phyloP scores from a whole-genome alignment of 2,113 vertebrate species.

The Turnix velox region DNA sequence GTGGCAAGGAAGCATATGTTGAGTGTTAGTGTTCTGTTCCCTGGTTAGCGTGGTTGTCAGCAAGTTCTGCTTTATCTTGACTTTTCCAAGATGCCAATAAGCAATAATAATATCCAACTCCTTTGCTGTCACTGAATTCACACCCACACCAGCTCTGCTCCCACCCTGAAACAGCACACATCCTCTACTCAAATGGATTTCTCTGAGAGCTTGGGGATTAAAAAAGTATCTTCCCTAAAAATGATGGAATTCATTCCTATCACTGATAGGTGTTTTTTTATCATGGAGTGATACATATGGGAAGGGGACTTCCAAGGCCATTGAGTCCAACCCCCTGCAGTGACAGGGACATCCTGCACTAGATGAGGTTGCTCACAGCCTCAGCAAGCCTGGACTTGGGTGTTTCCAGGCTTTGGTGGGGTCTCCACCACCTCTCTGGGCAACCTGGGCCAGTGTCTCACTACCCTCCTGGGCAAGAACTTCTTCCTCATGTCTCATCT shows the following conservation, averaged over 20 bases:
- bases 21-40: constrained; percentile 15
- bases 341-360: too few relatives aligned
- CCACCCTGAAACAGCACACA: not conserved
- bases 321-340: too few relatives aligned
- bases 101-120: constrained; percentile 5
- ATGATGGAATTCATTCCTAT: not conserved
- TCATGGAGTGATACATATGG: too few relatives aligned
- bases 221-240: not conserved
- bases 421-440: too few relatives aligned
- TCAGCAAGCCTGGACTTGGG: too few relatives aligned
- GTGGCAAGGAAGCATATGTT: constrained; percentile 11
- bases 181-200: constrained; percentile 2
- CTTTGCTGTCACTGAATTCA: constrained; percentile 29
- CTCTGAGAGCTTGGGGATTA: not conserved
- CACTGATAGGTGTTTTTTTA: not conserved
- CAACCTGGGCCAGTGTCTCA: too few relatives aligned
- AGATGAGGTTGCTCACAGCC: too few relatives aligned
- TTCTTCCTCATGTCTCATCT: too few relatives aligned
- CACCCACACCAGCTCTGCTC: not conserved
- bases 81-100: not conserved
- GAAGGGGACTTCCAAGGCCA: too few relatives aligned
- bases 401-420: too few relatives aligned
- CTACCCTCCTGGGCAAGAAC: too few relatives aligned
- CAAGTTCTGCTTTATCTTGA: constrained; percentile 5
- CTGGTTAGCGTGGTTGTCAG: not conserved